Conservation (phyloP, 2,888 invertebrate genomes). For the Amblyjoppa proteus region DNA sequence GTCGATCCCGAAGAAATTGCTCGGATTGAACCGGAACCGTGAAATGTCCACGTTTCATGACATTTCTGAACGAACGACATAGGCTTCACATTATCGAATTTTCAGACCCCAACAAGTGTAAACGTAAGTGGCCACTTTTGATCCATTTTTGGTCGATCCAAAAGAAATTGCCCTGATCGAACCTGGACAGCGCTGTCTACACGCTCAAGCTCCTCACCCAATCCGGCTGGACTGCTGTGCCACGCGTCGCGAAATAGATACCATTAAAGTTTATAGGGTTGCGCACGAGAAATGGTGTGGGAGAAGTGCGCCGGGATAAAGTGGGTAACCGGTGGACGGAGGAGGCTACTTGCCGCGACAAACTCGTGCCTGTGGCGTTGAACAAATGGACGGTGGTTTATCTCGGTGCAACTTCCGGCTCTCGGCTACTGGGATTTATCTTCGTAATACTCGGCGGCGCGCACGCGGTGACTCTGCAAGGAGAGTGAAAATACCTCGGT, state of each 20-base stretch:
- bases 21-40: no score
- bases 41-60: no score
- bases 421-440: conserved; percentile 64
- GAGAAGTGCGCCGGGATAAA: conserved; percentile 26
- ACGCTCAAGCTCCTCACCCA: no score
- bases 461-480: conserved; percentile 53
- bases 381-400: conserved; percentile 69
- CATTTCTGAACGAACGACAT: no score
- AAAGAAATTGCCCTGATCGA: no score
- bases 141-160: no score
- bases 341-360: conserved; percentile 49
- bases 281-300: conserved; percentile 32
- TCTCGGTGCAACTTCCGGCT: conserved; percentile 58
- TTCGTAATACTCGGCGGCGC: conserved; percentile 62
- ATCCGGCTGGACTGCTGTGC: background rate
- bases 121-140: no score
- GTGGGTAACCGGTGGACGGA: conserved; percentile 18
- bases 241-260: conserved; percentile 35
- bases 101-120: no score
- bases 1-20: no score
- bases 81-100: no score
- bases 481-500: conserved; percentile 62
- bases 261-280: conserved; percentile 59
- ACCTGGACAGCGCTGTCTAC: no score
- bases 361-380: conserved; percentile 56